Evolutionary conservation across 2,113 vertebrate species (phyloP).

Genomic region (Struthidea cinerea): DNA sequence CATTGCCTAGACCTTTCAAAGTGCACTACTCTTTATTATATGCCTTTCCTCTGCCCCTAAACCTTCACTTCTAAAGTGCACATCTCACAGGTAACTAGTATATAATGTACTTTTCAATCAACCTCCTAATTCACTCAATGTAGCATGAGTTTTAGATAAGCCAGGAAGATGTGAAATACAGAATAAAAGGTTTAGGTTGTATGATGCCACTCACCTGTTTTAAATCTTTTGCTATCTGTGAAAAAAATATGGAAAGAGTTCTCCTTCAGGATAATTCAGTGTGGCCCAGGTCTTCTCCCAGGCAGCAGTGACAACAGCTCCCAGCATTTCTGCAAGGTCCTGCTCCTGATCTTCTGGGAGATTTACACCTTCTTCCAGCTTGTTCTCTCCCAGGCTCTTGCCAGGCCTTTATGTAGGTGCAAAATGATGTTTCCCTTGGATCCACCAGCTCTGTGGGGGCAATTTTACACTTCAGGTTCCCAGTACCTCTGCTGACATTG

Average conservation of each 20-base stretch:
- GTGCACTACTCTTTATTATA: conserved; percentile 42
- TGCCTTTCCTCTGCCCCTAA: conserved; percentile 61
- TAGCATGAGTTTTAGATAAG: conserved; percentile 26
- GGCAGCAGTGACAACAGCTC: not conserved
- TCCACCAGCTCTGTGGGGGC: not conserved
- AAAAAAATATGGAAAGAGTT: not conserved
- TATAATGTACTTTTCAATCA: conserved; percentile 67
- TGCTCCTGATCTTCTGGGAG: not conserved
- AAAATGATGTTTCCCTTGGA: not conserved
- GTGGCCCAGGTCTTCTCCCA: not conserved
- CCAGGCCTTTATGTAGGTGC: not conserved
- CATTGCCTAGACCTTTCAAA: conserved; percentile 67
- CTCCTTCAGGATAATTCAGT: not conserved
- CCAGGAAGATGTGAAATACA: conserved; percentile 7
- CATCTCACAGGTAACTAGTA: conserved; percentile 53
- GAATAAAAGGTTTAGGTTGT: conserved; percentile 5
- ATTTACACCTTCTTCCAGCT: not conserved
- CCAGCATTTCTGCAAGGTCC: not conserved
- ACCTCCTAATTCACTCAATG: conserved; percentile 39
- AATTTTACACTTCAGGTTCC: not conserved
- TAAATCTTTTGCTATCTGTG: not conserved
- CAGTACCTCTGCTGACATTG: not conserved
- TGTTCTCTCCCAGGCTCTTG: not conserved
- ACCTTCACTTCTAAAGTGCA: conserved; percentile 65
- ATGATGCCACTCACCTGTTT: not conserved